Evolutionary conservation across 2,888 invertebrate genomes (phyloP).

Genomic region (Scaptomyza parva): DNA sequence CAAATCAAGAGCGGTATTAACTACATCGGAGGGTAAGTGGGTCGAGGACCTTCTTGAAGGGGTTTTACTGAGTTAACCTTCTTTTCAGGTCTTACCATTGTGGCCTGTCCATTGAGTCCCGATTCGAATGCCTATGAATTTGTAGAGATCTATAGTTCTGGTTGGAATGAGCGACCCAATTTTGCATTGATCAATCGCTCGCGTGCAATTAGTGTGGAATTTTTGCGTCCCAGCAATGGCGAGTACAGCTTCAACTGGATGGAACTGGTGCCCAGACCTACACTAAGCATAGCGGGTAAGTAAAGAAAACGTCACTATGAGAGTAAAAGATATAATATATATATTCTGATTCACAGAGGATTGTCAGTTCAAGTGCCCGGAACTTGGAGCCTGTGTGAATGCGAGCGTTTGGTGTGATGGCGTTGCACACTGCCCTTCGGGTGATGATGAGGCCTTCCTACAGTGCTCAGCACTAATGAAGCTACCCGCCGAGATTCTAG

Average conservation of each 20-base stretch:
- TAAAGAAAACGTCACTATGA: background rate
- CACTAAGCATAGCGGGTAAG: constrained; percentile 84
- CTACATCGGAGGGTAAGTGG: constrained; percentile 87
- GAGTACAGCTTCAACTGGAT: constrained; percentile 93
- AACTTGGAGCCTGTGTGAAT: constrained; percentile 92
- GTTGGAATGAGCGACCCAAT: constrained; percentile 89
- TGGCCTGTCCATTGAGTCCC: constrained; percentile 86
- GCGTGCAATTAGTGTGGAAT: constrained; percentile 91
- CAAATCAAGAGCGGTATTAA: constrained; percentile 91
- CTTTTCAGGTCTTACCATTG: constrained; percentile 84
- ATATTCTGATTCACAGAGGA: constrained; percentile 86
- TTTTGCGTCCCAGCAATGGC: constrained; percentile 90
- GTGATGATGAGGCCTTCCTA: constrained; percentile 91
- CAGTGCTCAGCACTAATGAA: constrained; percentile 92
- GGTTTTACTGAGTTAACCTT: background rate
- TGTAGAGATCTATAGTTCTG: constrained; percentile 94
- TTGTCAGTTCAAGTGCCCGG: constrained; percentile 91
- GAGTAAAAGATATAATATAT: background rate
- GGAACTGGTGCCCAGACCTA: constrained; percentile 88
- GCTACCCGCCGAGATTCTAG: constrained; percentile 90
- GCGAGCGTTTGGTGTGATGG: constrained; percentile 93
- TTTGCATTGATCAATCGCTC: constrained; percentile 87
- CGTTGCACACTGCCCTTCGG: constrained; percentile 91
- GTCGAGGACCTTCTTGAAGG: too few relatives aligned
- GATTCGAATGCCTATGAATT: constrained; percentile 87